phyloP scores from a whole-genome alignment of 2,113 vertebrate genomes.

The Odontophorus gujanensis region DNA sequence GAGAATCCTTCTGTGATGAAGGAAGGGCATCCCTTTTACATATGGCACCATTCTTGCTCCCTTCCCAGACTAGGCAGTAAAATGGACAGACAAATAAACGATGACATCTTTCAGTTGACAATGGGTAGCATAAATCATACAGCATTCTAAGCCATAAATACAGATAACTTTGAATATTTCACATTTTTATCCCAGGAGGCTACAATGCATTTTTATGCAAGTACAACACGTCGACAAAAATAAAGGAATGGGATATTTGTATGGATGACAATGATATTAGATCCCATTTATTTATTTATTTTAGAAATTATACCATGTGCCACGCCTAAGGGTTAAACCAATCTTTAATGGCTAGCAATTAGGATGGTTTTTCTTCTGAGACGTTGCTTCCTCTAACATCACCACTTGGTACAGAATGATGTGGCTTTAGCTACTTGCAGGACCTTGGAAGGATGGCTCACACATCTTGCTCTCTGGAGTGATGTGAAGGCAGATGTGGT shows the following conservation, averaged over 20 bases:
- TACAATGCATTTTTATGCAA: neutral
- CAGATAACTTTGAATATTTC: neutral
- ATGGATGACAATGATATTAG: neutral
- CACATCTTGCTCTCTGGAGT: neutral
- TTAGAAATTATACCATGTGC: neutral
- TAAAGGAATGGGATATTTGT: neutral
- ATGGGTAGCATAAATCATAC: constrained; percentile 27
- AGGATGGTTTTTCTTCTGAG: neutral
- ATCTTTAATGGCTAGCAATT: neutral
- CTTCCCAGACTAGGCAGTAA: neutral
- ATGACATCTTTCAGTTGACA: neutral
- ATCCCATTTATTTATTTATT: neutral
- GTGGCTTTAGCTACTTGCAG: neutral
- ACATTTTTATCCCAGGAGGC: neutral
- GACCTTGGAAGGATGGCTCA: fast-evolving
- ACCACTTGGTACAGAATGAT: fast-evolving
- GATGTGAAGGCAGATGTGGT: neutral
- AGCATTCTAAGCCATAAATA: constrained; percentile 5
- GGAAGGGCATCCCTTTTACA: neutral
- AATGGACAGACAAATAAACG: constrained; percentile 1
- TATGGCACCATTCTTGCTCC: neutral
- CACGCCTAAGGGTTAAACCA: neutral
- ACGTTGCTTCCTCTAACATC: neutral
- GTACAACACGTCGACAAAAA: neutral
- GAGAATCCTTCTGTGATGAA: neutral